Evolutionary conservation across 2,113 vertebrate genomes (phyloP), one percentile per base, ranked within the genome.

Genomic region (Boleophthalmus pectinirostris): DNA sequence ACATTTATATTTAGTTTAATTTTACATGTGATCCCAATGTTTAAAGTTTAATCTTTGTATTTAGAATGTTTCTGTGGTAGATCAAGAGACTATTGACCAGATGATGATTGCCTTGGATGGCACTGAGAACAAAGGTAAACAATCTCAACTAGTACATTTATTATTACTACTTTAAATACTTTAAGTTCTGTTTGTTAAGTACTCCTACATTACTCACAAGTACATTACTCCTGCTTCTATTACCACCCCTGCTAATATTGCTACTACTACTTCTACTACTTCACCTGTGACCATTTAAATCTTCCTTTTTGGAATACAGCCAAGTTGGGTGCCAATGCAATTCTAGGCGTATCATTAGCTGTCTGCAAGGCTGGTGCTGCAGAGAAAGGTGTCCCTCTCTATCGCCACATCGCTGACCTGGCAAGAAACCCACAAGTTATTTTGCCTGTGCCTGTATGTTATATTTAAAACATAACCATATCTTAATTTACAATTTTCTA

Each of bases 341-440:
- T 99, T 84, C 87, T 99, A 85, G 97, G 97, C 0, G 96, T 99
- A 8, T 99, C 97, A 29, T 90, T 99, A 82, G 97, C 97, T 9
- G 96, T 98, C 23, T 99, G 97, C 92, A 98, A 99, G 82, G 97
- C 97, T 18, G 97, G 97, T 23, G 97, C 97, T n/a, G 96, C 95
- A 24, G 97, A 99, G 89, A 99, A 98, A 91, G 97, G 94, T 0
- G 95, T 99, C 21, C 96, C 97, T 11, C 83, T 99, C 23, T 99
- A 97, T 90, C 95, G 96, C 0, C 97, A 99, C 82, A 98, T 99
- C 2, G 97, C 97, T 1, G 96, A 98, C 84, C 90, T 99, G 0
- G 96, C 96, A 73, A 96, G 96, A 38, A 96, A 99, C 6, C 23
- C 94, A 0, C 94, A 98, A 6, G 96, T 99, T 79, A 95, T 99